A percentile compares a stretch with the other conserved stretches of the same genome.
Evolutionary conservation across 2,113 vertebrate species (phyloP).

Genomic region (Ovis aries): DNA sequence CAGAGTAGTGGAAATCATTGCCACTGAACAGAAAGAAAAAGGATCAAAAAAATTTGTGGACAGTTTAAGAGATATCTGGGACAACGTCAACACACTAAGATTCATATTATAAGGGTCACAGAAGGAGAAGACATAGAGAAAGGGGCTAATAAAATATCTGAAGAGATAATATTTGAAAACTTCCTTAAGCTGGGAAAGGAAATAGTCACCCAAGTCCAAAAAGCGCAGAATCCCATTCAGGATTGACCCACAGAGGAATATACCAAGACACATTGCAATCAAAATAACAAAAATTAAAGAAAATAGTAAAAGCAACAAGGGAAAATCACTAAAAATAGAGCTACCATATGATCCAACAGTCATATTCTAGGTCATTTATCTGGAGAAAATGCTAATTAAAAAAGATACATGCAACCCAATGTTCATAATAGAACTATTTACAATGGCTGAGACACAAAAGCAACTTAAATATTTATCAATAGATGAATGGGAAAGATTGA

Average conservation of each 20-base stretch:
- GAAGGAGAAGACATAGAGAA: background rate
- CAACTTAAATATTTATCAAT: background rate
- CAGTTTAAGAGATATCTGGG: background rate
- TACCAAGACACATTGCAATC: background rate
- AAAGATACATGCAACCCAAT: background rate
- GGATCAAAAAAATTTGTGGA: background rate
- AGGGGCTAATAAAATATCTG: background rate
- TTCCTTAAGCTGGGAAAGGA: background rate
- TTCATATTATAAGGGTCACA: background rate
- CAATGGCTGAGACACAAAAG: background rate
- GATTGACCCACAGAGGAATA: background rate
- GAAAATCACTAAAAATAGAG: background rate
- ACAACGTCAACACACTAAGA: background rate
- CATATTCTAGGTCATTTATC: background rate
- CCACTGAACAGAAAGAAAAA: background rate
- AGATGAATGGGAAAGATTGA: background rate
- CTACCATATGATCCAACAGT: background rate
- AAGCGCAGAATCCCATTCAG: background rate
- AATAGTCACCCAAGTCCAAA: background rate
- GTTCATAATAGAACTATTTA: background rate
- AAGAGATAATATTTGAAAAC: background rate
- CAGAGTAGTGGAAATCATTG: background rate
- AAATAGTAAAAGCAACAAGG: background rate
- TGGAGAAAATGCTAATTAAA: background rate
- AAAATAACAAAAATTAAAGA: background rate